Conservation (phyloP, 2,113 vertebrate genomes). For the Mus musculus region GRCm39 chr4:149768501-149769000, state of each 20-base stretch:
- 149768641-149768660: neutral
- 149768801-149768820: too few relatives aligned
- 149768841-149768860: too few relatives aligned
- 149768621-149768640: neutral
- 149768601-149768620: neutral
- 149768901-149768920: neutral
- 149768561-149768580: neutral
- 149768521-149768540: neutral
- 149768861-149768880: too few relatives aligned
- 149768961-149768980: neutral
- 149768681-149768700: neutral
- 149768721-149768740: neutral
- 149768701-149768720: neutral
- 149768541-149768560: too few relatives aligned
- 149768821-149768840: too few relatives aligned
- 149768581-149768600: neutral
- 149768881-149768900: neutral
- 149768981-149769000: neutral
- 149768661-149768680: neutral
- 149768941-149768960: neutral
- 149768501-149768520: neutral
- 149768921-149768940: neutral
- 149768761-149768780: neutral
- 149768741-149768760: neutral
- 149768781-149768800: neutral